Evolutionary conservation across 2,113 vertebrate species (phyloP).

Genomic region (Heliornis fulica): DNA sequence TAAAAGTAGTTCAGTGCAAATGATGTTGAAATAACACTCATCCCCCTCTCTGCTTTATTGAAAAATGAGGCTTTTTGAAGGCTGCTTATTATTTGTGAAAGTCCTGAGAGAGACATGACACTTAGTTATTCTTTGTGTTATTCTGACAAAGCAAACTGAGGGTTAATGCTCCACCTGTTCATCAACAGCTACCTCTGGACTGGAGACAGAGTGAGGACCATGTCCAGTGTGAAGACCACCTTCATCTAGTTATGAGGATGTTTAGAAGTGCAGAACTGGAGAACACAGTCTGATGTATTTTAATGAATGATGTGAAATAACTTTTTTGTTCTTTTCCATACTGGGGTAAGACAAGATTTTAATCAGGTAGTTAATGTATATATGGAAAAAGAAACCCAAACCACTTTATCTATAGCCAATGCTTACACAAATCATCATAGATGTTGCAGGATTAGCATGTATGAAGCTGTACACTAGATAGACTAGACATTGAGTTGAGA

Average conservation of each 20-base stretch:
- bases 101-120: not conserved
- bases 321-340: not conserved
- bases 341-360: not conserved
- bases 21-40: not conserved
- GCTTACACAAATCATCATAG: not conserved
- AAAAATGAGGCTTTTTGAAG: not conserved
- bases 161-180: not conserved
- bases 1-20: not conserved
- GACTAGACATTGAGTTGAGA: not conserved
- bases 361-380: fast-evolving
- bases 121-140: not conserved
- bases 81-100: not conserved
- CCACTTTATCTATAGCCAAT: not conserved
- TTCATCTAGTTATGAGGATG: not conserved
- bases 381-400: not conserved
- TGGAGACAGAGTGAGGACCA: not conserved
- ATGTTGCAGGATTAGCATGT: not conserved
- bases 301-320: not conserved
- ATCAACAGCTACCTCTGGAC: not conserved
- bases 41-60: not conserved
- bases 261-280: not conserved
- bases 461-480: not conserved
- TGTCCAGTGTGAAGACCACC: not conserved
- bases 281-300: not conserved
- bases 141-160: not conserved